Conservation (phyloP, 1,140 invertebrate species). For the Pogonognathellus flavescens region DNA sequence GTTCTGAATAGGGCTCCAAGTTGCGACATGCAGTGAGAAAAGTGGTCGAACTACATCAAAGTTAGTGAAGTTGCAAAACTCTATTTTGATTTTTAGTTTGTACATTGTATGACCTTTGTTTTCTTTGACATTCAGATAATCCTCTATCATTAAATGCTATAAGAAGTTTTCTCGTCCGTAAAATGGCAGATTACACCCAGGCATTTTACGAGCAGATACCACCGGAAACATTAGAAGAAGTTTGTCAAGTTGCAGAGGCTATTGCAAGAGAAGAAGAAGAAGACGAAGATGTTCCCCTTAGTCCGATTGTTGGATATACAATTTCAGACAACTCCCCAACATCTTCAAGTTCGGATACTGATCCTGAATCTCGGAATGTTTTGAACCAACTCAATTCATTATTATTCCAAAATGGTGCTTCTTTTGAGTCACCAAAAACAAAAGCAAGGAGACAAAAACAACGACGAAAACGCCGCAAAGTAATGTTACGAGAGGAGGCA, state of each 20-base stretch:
- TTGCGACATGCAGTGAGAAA: too few relatives aligned
- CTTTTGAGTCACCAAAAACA: neutral
- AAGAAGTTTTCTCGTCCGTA: neutral
- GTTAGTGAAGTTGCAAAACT: too few relatives aligned
- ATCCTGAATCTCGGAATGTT: neutral
- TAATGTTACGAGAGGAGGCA: neutral
- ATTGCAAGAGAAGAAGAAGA: neutral
- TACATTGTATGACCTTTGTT: too few relatives aligned
- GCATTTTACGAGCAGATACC: neutral
- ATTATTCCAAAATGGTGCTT: neutral
- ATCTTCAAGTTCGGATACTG: neutral
- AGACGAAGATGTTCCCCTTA: neutral
- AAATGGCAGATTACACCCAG: constrained; percentile 5
- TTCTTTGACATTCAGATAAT: too few relatives aligned
- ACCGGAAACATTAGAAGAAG: neutral
- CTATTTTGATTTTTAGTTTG: too few relatives aligned
- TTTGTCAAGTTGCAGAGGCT: neutral
- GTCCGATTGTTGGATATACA: constrained; percentile 10
- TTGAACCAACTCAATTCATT: neutral
- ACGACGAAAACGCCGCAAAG: neutral
- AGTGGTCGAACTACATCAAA: too few relatives aligned
- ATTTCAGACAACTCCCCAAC: neutral
- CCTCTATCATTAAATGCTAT: too few relatives aligned
- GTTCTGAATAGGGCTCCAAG: too few relatives aligned
- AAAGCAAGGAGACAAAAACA: neutral